A percentile compares a stretch with the other conserved stretches of the same genome.
These are phyloP conservation scores for Podotricha telesiphe DNA, from an alignment of 2,888 invertebrate species.

Conservation along the genomic window DNA sequence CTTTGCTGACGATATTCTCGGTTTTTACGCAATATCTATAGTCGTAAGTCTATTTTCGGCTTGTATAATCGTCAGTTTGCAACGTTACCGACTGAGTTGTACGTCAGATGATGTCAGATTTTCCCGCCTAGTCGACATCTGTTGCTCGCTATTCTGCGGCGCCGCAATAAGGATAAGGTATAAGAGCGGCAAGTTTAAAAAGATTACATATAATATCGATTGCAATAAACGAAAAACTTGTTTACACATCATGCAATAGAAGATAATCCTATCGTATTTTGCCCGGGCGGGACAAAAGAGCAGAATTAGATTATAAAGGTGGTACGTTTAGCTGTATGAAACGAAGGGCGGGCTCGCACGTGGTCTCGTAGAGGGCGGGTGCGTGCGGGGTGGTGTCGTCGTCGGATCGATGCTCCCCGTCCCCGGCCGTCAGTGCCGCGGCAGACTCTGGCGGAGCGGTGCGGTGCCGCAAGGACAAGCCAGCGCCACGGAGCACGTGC, in stretches of 20 bases:
- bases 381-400: conserved; percentile 57
- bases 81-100: conserved; percentile 54
- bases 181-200: conserved; percentile 60
- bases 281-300: neutral
- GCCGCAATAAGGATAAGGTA: conserved; percentile 54
- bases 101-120: conserved; percentile 65
- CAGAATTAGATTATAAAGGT: conserved; percentile 3
- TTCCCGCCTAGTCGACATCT: conserved; percentile 78
- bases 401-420: conserved; percentile 67
- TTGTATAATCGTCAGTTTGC: conserved; percentile 57
- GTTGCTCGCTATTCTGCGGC: conserved; percentile 72
- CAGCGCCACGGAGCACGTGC: conserved; percentile 69
- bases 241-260: neutral
- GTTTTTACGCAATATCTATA: conserved; percentile 69
- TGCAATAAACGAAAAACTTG: conserved; percentile 2
- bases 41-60: conserved; percentile 71
- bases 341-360: conserved; percentile 48
- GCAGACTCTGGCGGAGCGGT: conserved; percentile 78
- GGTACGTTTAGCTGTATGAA: conserved; percentile 16
- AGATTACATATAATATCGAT: conserved; percentile 19
- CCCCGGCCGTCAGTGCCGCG: conserved; percentile 66
- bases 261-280: neutral
- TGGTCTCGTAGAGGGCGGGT: conserved; percentile 51
- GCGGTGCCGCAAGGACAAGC: conserved; percentile 68
- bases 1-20: conserved; percentile 61